phyloP scores from a whole-genome alignment of 2,113 vertebrate species.

The Ancistrus triradiatus region DNA sequence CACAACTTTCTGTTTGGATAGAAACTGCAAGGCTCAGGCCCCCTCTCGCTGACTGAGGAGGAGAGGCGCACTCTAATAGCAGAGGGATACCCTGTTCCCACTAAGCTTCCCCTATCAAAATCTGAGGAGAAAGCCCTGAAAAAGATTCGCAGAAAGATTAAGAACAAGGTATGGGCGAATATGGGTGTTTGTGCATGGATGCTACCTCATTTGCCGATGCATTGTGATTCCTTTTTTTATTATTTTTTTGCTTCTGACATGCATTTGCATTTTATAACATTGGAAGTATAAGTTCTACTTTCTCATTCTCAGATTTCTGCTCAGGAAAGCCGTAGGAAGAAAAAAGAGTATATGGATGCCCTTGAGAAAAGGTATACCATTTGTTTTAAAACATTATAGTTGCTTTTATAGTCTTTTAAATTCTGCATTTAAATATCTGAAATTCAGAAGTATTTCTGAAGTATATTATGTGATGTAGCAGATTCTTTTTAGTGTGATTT shows the following conservation, averaged over 20 bases:
- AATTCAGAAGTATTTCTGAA: too few species aligned
- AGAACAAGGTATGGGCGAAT: slow-evolving; percentile 78
- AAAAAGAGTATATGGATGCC: slow-evolving; percentile 98
- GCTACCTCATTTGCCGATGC: neutral
- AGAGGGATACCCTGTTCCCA: slow-evolving; percentile 94
- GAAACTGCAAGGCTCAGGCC: slow-evolving; percentile 88
- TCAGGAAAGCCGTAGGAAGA: slow-evolving; percentile 97
- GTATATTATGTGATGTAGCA: neutral
- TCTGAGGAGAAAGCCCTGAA: slow-evolving; percentile 96
- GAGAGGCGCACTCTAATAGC: slow-evolving; percentile 93
- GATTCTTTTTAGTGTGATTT: neutral
- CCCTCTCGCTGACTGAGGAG: slow-evolving; percentile 91
- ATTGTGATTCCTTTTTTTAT: neutral
- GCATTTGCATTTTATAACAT: neutral
- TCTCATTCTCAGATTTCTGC: slow-evolving; percentile 84
- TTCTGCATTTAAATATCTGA: too few species aligned
- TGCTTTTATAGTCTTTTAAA: too few species aligned
- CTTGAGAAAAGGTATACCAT: slow-evolving; percentile 88
- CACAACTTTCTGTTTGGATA: slow-evolving; percentile 58
- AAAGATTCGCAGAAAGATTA: slow-evolving; percentile 98
- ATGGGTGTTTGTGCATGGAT: neutral
- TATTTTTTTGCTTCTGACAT: neutral
- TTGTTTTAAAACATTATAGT: neutral
- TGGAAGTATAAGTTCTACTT: neutral
- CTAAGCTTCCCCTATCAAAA: slow-evolving; percentile 91